Base-by-base conservation (phyloP, 2,888 invertebrate genomes). In the Oligia latruncula region DNA sequence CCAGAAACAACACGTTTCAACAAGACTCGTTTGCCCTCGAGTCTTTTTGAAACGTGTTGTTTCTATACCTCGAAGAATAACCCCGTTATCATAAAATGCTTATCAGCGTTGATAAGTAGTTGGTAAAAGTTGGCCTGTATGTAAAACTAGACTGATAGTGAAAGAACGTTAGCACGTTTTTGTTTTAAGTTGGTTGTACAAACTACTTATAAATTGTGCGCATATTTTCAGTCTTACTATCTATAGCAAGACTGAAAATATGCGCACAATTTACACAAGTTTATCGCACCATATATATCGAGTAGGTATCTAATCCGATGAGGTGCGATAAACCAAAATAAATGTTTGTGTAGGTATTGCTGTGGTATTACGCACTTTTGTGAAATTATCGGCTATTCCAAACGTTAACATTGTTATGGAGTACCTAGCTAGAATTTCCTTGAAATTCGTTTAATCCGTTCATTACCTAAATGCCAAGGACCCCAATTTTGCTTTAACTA, bases 1-100 rank as follows among this genome's bases (percentile, higher is more conserved):
- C 9, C 43, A 52, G 15, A 78, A 73, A 49, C 35, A 81, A 72
- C 58, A 78, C 29, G 76, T 62, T 74, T 17, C 9, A 75, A 68
- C 80, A 76, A 35, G 62, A 70, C 20, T 65, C 15, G 58, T 76
- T 83, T 58, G 40, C 40, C 40, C 4, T 66, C 29, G 29, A 29
- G 29, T 29, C 29, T 29, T 29, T 1, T 29, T 29, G 29, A 29
- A 29, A 29, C 29, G 29, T 29, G 29, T 29, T 29, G 29, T 29
- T 29, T 29, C 29, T 29, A 29, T 72, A 58, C n/a, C 2, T 11
- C 23, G n/a, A 60, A 65, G 13, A 60, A 58, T 64, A 71, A 52
- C 67, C 58, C 17, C 52, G 3, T 58, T 79, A 71, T 73, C 68
- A 60, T 40, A n/a, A 55, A 68, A 72, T 52, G 29, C 52, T 73